Evolutionary conservation across 2,888 invertebrate species (phyloP), one percentile per base, ranked within the genome.

Genomic region (Conistra vaccinii): DNA sequence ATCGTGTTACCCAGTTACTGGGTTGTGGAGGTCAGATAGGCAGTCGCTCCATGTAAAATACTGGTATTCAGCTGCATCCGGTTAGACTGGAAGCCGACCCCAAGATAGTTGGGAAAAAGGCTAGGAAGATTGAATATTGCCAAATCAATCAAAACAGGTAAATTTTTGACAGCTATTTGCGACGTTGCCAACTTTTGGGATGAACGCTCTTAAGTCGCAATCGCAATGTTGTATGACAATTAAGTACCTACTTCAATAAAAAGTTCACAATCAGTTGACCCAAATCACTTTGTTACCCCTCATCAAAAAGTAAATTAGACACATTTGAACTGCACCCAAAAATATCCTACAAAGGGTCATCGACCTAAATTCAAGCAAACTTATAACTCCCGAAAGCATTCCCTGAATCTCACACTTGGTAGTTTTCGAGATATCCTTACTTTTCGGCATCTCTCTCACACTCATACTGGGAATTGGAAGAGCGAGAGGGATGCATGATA

Each of bases 341-440:
- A 87, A 87, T 83, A 85, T 61, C 75, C 35, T 73, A 66, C 74
- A 68, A 68, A 48, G 48, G 78, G 83, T 87, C 85, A 79, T 69
- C 29, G 83, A 73, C 83, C 85, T 60, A 72, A 78, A 78, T 69
- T 77, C 82, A 75, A 69, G 78, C 60, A 32, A 84, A 84, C 61
- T 75, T 83, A 67, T 74, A 55, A 82, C 67, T 73, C 69, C 84
- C 83, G 73, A 87, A 88, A 88, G 76, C 85, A 87, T 90, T 88
- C 87, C 88, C 84, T 88, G 88, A 92, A 92, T 91, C 89, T 87
- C 90, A 92, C 94, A 94, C 94, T 94, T 94, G 89, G 90, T 88
- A 91, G 94, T 93, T 91, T 94, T 94, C 94, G 85, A 90, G 88
- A 93, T 91, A 92, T 94, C 94, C 93, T 94, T 92, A 91, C 91